Conservation (phyloP, 1,140 invertebrate species). For the Drosophila pruinosa region DNA sequence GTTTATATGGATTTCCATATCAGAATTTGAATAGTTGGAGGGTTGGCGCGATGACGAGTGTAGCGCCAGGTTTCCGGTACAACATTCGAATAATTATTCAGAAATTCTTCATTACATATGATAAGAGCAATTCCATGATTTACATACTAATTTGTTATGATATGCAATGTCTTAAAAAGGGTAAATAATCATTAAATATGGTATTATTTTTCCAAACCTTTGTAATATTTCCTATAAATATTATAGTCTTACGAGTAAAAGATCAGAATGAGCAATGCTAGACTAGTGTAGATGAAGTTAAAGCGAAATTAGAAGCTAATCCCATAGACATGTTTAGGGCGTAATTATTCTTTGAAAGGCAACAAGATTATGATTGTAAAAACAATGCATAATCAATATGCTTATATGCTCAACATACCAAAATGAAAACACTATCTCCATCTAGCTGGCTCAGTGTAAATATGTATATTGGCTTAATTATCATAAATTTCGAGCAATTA, state of each 20-base stretch:
- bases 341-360: constrained; percentile 38
- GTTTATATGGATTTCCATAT: constrained; percentile 57
- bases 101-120: constrained; percentile 40
- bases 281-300: background rate
- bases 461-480: constrained; percentile 79
- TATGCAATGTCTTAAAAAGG: background rate
- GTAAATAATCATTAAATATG: background rate
- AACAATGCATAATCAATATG: constrained; percentile 71
- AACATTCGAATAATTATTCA: constrained; percentile 41
- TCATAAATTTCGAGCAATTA: constrained; percentile 79
- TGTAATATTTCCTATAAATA: background rate
- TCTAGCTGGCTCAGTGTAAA: constrained; percentile 44
- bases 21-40: background rate
- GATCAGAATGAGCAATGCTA: background rate
- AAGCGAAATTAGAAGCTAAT: constrained; percentile 23
- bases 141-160: constrained; percentile 50
- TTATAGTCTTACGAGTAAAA: background rate
- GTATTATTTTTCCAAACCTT: background rate
- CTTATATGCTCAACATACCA: constrained; percentile 41
- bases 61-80: constrained; percentile 74
- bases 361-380: constrained; percentile 49
- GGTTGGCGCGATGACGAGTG: constrained; percentile 41
- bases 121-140: constrained; percentile 34
- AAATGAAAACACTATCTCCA: constrained; percentile 58
- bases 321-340: constrained; percentile 24